Percentiles rank a stretch among this genome's conserved stretches.
phyloP scores from a whole-genome alignment of 2,888 invertebrate genomes.

The Smittia sp. region DNA sequence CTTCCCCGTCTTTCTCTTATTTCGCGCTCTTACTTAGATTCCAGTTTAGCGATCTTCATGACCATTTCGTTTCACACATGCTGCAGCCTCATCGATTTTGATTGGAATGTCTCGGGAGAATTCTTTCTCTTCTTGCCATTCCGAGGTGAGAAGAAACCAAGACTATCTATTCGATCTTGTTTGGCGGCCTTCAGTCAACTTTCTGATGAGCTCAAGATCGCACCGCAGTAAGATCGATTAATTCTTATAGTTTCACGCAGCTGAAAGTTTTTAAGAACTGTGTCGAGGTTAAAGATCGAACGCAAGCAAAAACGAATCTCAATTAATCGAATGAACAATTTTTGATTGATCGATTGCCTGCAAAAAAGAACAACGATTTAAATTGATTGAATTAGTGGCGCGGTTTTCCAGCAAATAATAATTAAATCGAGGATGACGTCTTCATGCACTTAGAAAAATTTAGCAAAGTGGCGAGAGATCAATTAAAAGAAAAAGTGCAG shows the following conservation, averaged over 20 bases:
- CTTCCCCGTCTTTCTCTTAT: background rate
- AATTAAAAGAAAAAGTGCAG: background rate
- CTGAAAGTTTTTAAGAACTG: constrained; percentile 33
- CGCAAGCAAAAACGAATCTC: background rate
- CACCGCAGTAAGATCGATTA: constrained; percentile 24
- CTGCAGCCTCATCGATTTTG: constrained; percentile 20
- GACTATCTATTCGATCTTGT: constrained; percentile 13
- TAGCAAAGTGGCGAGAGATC: background rate
- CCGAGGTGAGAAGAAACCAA: constrained; percentile 9
- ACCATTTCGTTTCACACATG: constrained; percentile 15
- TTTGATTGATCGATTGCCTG: constrained; percentile 16
- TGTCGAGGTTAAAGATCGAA: constrained; percentile 30
- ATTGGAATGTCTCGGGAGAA: constrained; percentile 23
- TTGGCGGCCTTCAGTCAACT: constrained; percentile 35
- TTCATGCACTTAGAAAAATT: no score
- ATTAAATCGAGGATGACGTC: no score
- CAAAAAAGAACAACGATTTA: constrained; percentile 2
- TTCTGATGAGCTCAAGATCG: constrained; percentile 40
- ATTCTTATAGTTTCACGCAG: constrained; percentile 26
- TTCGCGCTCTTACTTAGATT: background rate
- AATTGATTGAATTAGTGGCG: background rate
- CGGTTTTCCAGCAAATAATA: no score
- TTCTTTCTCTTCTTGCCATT: constrained; percentile 29
- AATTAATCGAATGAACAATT: constrained; percentile 4
- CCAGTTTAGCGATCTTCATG: background rate